phyloP scores from a whole-genome alignment of 2,113 vertebrate species.

The Acanthisitta chloris region DNA sequence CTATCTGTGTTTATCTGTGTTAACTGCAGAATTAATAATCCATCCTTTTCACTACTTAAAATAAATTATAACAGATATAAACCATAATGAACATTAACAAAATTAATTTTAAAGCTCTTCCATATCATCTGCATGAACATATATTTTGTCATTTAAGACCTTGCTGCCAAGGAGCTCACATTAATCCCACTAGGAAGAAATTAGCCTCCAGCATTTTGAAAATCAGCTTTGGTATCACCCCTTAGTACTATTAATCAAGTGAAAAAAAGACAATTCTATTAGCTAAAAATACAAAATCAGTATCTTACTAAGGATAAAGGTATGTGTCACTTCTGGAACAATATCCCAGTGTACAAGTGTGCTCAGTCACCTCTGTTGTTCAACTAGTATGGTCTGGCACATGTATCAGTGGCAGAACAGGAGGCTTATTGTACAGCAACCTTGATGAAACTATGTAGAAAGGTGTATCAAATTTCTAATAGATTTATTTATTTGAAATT shows the following conservation, averaged over 20 bases:
- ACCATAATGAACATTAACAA: background rate
- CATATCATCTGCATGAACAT: background rate
- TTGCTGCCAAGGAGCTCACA: background rate
- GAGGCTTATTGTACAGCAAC: background rate
- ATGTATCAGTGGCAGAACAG: background rate
- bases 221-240: background rate
- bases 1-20: background rate
- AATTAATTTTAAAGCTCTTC: background rate
- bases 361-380: background rate
- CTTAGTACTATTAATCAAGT: background rate
- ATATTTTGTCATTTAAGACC: background rate
- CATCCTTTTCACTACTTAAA: background rate
- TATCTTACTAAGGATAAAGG: background rate
- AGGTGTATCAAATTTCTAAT: background rate
- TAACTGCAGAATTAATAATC: background rate
- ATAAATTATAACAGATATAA: background rate
- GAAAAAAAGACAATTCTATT: background rate
- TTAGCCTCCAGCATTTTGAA: background rate
- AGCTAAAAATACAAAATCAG: background rate
- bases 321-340: background rate
- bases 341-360: background rate
- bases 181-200: background rate
- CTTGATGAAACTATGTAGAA: background rate
- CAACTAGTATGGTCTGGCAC: background rate
- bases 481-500: background rate